Evolutionary conservation across 2,113 vertebrate species (phyloP), one percentile per base, ranked within the genome.

Genomic region (Axis porcinus): DNA sequence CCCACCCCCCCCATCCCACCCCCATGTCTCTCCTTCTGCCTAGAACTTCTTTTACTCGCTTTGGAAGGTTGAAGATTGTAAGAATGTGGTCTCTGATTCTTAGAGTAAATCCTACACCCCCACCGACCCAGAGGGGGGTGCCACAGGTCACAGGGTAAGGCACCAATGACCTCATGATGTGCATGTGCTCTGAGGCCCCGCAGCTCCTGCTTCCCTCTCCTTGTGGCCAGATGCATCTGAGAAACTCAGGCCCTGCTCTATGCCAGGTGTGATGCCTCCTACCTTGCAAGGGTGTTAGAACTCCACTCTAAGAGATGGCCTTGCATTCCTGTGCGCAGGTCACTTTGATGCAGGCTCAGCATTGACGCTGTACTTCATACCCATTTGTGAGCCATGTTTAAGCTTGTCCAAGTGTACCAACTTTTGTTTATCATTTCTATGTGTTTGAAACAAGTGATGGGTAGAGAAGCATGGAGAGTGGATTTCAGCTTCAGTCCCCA

Each of bases 331-430:
- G 33, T 13, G 40, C 0, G 12, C 50, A 19, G 12, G n/a, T 52
- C 55, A 36, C 12, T 14, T 62, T 54, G 33, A 11, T 15, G 47
- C 11, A 30, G 7, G 7, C 25, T 94, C 33, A 40, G 28, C 21
- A 0, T n/a, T 33, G 13, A 7, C 0, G 0, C 21, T 55, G 36
- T 60, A 4, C 36, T 82, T 36, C 6, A 5, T 45, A n/a, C 1
- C 17, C 4, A 43, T 94, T 23, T 45, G 9, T 40, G 36, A 55
- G 47, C 36, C n/a, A 33, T 5, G 36, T 16, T n/a, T 67, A 82
- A 47, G 58, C 36, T 21, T 47, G 47, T 27, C 74, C 36, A 0
- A 25, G 43, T 54, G 45, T 36, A 3, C 28, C 43, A 14, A 15
- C 21, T 28, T 84, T 55, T n/a, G 36, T 70, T n/a, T 23, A 70